A percentile compares a stretch with the other conserved stretches of the same genome.
Evolutionary conservation across 2,797 vertebrate genomes (phyloP).

Genomic region (Myiotriccus ornatus): DNA sequence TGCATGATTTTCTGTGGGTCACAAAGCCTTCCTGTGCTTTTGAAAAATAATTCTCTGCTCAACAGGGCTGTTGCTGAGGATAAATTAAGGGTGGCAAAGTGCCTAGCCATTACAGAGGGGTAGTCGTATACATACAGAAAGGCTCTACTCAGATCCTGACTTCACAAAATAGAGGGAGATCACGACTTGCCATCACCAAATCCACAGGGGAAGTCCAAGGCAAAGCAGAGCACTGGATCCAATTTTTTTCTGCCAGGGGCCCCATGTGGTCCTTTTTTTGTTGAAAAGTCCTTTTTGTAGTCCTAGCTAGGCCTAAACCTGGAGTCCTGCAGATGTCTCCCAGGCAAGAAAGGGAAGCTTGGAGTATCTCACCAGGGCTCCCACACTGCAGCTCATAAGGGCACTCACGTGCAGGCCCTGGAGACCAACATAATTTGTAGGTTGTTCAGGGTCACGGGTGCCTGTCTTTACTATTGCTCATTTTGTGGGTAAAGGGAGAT

Average conservation of each 20-base stretch:
- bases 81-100: background rate
- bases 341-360: background rate
- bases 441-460: background rate
- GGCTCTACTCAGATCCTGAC: background rate
- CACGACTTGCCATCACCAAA: background rate
- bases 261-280: background rate
- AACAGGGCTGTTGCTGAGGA: background rate
- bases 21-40: background rate
- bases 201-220: background rate
- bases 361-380: accelerated
- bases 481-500: background rate
- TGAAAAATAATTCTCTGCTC: slow-evolving; percentile 9
- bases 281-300: background rate
- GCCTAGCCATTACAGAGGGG: background rate
- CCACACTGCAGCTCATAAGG: background rate
- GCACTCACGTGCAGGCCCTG: background rate
- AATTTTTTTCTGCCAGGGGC: background rate
- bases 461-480: background rate
- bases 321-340: background rate
- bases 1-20: background rate
- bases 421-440: background rate
- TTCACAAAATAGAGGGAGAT: background rate
- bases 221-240: background rate
- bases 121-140: background rate
- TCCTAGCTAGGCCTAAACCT: background rate